These are phyloP conservation scores for Kryptolebias marmoratus DNA, from an alignment of 2,113 vertebrate genomes.

Conservation along the genomic window DNA sequence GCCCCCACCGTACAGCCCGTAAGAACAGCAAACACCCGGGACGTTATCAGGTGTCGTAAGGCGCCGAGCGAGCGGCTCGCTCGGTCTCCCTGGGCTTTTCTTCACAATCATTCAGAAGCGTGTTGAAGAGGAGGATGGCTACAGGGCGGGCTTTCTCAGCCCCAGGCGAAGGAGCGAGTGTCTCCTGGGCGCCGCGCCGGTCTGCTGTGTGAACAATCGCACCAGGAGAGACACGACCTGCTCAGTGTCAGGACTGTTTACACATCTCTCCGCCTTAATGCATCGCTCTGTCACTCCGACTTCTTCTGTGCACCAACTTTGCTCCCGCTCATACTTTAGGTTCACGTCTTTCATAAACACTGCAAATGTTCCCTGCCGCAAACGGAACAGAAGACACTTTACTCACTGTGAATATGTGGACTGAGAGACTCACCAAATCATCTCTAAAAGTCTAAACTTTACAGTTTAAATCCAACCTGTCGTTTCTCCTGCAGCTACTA, in stretches of 20 bases:
- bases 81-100: constrained; percentile 33
- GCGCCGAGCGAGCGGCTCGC: constrained; percentile 13
- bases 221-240: constrained; percentile 40
- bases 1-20: constrained; percentile 96
- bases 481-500: constrained; percentile 6
- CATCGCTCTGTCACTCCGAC: constrained; percentile 16
- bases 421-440: constrained; percentile 35
- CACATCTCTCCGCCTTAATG: constrained; percentile 79
- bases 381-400: neutral
- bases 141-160: constrained; percentile 28
- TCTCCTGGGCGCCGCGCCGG: constrained; percentile 18
- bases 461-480: constrained; percentile 32
- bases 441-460: constrained; percentile 42
- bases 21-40: constrained; percentile 44
- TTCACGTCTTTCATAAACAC: constrained; percentile 26
- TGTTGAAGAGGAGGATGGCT: constrained; percentile 8
- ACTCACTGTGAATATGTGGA: constrained; percentile 17
- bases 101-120: constrained; percentile 14
- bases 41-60: constrained; percentile 1
- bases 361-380: constrained; percentile 39
- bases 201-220: constrained; percentile 34
- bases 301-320: constrained; percentile 25
- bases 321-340: constrained; percentile 31
- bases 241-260: constrained; percentile 69
- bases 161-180: constrained; percentile 10